Evolutionary conservation across 2,113 vertebrate species (phyloP).

Genomic region (Vanacampus margaritifer): DNA sequence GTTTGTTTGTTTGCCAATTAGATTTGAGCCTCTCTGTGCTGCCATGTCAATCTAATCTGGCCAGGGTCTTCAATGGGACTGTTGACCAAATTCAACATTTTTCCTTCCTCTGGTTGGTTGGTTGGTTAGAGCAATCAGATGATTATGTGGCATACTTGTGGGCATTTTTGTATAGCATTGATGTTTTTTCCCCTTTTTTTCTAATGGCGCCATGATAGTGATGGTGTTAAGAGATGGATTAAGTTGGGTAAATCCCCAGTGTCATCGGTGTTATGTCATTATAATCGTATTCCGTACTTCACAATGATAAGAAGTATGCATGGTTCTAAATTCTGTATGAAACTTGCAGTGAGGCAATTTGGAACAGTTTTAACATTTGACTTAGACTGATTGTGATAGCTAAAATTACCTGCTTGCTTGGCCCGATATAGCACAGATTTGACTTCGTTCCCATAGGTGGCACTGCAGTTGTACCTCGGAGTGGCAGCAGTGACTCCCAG

Average conservation of each 20-base stretch:
- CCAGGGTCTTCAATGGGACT: too few relatives aligned
- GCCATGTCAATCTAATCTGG: too few relatives aligned
- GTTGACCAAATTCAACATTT: not conserved
- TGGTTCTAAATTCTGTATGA: not conserved
- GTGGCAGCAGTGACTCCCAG: conserved; percentile 70
- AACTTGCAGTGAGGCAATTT: not conserved
- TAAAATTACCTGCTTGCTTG: conserved; percentile 64
- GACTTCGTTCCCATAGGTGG: conserved; percentile 68
- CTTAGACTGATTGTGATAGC: not conserved
- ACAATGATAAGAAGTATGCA: not conserved
- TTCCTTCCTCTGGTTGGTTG: not conserved
- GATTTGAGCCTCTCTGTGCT: too few relatives aligned
- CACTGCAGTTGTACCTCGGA: conserved; percentile 52
- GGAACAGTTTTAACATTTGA: not conserved
- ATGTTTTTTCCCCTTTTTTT: not conserved
- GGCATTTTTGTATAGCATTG: not conserved
- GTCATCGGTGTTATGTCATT: not conserved
- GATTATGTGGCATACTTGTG: too few relatives aligned
- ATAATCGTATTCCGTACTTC: not conserved
- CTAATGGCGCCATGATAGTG: not conserved
- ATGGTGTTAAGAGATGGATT: not conserved
- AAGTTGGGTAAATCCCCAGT: not conserved
- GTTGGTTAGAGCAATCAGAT: not conserved
- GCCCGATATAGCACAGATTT: conserved; percentile 72
- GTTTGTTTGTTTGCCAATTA: too few relatives aligned